Base-by-base conservation (phyloP, 2,888 invertebrate genomes). In the Carcina quercana region DNA sequence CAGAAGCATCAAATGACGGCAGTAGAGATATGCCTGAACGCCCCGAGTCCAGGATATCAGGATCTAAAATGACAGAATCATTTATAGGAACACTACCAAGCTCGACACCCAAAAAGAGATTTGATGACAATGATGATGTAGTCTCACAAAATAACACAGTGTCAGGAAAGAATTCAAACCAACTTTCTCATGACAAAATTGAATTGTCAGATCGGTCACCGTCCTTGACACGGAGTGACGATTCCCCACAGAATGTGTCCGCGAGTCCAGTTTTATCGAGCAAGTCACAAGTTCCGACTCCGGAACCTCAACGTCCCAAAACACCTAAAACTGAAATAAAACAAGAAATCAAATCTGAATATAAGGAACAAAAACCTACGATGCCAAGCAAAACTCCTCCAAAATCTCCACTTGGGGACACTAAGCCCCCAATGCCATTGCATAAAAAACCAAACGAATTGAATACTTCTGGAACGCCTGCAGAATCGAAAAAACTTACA, bases 11-110 rank as follows among this genome's bases (percentile, higher is more conserved):
- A 13, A 61, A 61, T 28, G 76, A 75, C 25, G 62, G 57, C 13
- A 43, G 33, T 6, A 67, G 56, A 50, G 72, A 78, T 32, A 38
- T 58, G 20, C 38, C 54, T 12, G 79, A 83, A 2, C 70, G 85
- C 12, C 73, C 84, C 5, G 84, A 83, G 47, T 84, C 84, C 13
- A 68, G 83, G n/a, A 43, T 85, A 10, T 62, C 75, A 19, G 78
- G 70, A 11, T 73, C 80, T 7, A 83, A 75, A 65, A 84, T 85
- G 83, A 69, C 80, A 13, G 85, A 84, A 45, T 85, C 84, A 4
- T 72, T 84, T 41, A 78, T 84, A 35, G 82, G 83, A 14, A 65
- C 72, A 19, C 40, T 84, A 36, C 70, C 83, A 26, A 67, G 60
- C 20, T 41, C 68, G 31, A 55, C 59, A 12, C 59, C 61, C 13